Evolutionary conservation across 2,797 vertebrate species (phyloP), one percentile per base, ranked within the genome.

Genomic region (Coreius guichenoti): DNA sequence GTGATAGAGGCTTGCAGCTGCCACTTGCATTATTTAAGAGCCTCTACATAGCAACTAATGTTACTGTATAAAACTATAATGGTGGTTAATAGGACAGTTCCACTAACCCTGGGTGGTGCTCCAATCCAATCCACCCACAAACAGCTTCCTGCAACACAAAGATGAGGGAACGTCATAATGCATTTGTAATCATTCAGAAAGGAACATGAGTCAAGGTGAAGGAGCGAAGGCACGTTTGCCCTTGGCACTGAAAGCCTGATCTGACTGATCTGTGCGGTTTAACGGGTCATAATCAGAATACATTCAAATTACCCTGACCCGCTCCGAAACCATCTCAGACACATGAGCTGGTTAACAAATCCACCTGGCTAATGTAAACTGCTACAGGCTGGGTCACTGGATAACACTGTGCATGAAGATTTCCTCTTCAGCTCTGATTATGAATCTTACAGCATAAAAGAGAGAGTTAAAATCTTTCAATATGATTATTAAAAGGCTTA

Each of bases 71-170:
- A 85, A 85, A 58, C 74, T 17, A 26, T 45, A 43, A 43, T 29
- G 23, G 36, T 1, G 45, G 8, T 49, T 47, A 49, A 45, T 3
- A 58, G 1, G 36, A 7, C 49, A 36, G 49, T 58, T 79, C 21
- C 63, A 91, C 96, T 96, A 92, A 99, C 98, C 98, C 97, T 99
- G 98, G 58, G 98, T 99, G 7, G 98, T 99, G 90, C 98, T 99
- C 98, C 98, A 99, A 94, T 99, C 98, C 90, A 99, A 95, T 90
- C 98, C 98, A 90, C 98, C 98, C 93, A 99, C 98, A 93, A 99
- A 99, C 84, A 99, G 96, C 95, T 99, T 99, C 89, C 98, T 99
- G 94, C 72, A 86, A 87, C 17, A 89, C 47, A 73, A 67, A 74
- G 68, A 85, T 80, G 69, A 80, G 47, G 61, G 65, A 75, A 75